These are phyloP conservation scores for Pollenia griseotomentosa DNA, from an alignment of 2,888 invertebrate genomes.

Conservation along the genomic window DNA sequence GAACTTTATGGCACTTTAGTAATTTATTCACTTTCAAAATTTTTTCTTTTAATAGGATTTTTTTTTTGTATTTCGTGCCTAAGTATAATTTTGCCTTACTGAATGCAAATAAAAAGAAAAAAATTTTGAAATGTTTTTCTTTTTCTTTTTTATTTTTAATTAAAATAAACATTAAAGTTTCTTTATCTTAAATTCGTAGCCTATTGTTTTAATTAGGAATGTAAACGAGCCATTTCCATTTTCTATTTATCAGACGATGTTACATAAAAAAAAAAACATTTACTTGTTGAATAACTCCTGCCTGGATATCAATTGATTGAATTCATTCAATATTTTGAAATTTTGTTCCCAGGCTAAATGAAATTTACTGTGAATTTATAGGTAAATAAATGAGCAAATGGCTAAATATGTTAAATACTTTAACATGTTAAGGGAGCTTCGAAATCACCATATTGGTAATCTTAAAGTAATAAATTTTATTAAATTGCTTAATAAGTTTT, in stretches of 20 bases:
- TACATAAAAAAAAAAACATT: background rate
- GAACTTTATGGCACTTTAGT: no score
- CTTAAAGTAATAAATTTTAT: background rate
- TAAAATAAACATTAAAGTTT: slow-evolving; percentile 1
- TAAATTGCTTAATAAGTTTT: background rate
- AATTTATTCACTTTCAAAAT: no score
- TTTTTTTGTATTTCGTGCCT: no score
- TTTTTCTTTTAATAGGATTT: no score
- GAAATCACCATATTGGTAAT: background rate
- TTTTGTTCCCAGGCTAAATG: background rate
- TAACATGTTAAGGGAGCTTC: background rate
- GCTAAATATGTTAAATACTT: background rate
- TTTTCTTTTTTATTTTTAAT: background rate
- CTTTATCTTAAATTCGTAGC: background rate
- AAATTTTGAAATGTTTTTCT: background rate
- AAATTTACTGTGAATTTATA: background rate
- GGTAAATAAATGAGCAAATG: background rate
- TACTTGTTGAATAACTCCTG: slow-evolving; percentile 8
- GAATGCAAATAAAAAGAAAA: background rate
- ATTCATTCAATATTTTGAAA: background rate
- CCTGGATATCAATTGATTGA: no score
- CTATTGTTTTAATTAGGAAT: background rate
- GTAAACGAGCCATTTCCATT: background rate
- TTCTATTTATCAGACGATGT: background rate
- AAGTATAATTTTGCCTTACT: background rate